Conservation (phyloP, 2,888 invertebrate genomes). For the Lithophane leautieri region DNA sequence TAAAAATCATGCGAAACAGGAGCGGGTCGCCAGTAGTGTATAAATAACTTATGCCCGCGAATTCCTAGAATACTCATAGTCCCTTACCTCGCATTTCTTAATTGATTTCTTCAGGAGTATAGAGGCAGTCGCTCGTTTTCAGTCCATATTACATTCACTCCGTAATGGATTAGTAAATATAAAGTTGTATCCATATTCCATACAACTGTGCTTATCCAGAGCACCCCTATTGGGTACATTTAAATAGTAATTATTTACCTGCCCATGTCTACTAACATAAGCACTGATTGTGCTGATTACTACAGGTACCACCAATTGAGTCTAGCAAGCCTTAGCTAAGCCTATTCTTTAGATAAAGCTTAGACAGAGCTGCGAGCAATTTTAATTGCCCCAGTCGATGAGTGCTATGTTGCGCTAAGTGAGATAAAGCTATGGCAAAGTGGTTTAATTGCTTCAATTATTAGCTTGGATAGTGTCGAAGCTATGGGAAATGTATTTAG, state of each 20-base stretch:
- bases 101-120: too few species aligned
- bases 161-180: neutral
- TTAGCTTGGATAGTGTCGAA: conserved; percentile 35
- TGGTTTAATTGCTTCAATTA: conserved; percentile 41
- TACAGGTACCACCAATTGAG: conserved; percentile 26
- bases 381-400: conserved; percentile 45
- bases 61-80: neutral
- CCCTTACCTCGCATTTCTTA: neutral
- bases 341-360: conserved; percentile 48
- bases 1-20: too few species aligned
- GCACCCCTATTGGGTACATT: neutral
- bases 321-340: conserved; percentile 38
- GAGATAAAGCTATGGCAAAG: conserved; percentile 24
- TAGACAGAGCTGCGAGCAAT: conserved; percentile 42
- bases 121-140: too few species aligned
- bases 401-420: conserved; percentile 28
- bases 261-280: neutral
- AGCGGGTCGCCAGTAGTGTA: too few species aligned
- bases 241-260: conserved; percentile 14
- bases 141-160: too few species aligned
- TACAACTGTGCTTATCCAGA: neutral
- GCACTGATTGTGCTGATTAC: conserved; percentile 17
- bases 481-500: conserved; percentile 19
- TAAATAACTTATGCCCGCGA: neutral
- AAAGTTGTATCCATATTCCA: neutral